A percentile compares a stretch with the other conserved stretches of the same genome.
Evolutionary conservation across 2,797 vertebrate genomes (phyloP).

Genomic region (Sebastes aleutianus): DNA sequence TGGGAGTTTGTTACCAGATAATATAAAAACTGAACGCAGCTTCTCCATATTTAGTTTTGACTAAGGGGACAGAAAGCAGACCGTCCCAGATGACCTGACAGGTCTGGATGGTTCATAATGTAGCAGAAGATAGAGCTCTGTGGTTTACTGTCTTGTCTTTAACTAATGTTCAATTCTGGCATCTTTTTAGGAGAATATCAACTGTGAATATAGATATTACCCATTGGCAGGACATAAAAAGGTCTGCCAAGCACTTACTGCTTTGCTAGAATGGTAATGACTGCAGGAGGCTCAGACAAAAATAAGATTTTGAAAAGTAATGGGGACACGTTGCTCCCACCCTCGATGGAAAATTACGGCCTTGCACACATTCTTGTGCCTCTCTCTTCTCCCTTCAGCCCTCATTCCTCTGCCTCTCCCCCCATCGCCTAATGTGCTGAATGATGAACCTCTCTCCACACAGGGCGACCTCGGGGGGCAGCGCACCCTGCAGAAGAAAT

Average conservation of each 20-base stretch:
- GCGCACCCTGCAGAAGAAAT: constrained; percentile 96
- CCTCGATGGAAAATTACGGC: background rate
- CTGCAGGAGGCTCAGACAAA: background rate
- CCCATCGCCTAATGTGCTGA: background rate
- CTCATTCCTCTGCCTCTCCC: background rate
- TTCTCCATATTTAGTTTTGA: no score
- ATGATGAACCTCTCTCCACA: background rate
- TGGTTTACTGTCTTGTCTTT: background rate
- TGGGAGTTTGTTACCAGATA: no score
- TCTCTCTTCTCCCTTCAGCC: background rate
- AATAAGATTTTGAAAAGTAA: background rate
- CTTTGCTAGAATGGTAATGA: background rate
- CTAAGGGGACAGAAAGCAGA: no score
- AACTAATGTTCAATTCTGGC: background rate
- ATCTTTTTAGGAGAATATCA: background rate
- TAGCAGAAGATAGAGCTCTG: background rate
- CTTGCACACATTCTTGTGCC: background rate
- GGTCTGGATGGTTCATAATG: no score
- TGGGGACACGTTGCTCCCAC: background rate
- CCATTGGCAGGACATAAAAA: background rate
- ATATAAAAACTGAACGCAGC: no score
- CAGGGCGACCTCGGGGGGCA: constrained; percentile 95
- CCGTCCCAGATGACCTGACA: no score
- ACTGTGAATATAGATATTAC: background rate
- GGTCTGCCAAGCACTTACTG: background rate